Conservation (phyloP, 2,888 invertebrate species). For the Petrolisthes manimaculis region DNA sequence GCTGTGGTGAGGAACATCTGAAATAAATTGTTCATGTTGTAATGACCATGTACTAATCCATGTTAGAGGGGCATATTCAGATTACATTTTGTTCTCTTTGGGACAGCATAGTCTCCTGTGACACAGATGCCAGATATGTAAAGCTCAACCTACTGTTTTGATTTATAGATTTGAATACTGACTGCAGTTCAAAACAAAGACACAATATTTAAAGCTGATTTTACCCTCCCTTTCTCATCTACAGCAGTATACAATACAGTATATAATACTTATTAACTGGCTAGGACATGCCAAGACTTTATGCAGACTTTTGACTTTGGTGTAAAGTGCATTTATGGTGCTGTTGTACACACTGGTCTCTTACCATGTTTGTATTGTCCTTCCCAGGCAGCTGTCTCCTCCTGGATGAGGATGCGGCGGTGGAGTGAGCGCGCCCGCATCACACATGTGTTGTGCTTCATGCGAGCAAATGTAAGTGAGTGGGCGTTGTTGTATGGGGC, state of each 20-base stretch:
- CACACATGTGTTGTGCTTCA: constrained; percentile 94
- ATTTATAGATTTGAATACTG: too few species aligned
- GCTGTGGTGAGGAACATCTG: constrained; percentile 65
- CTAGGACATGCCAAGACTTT: not conserved
- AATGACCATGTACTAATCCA: not conserved
- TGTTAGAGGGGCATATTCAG: not conserved
- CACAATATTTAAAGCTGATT: too few species aligned
- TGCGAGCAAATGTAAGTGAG: constrained; percentile 88
- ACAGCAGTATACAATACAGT: too few species aligned
- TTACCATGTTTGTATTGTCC: constrained; percentile 63
- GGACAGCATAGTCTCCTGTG: too few species aligned
- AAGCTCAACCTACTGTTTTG: too few species aligned
- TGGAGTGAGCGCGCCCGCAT: constrained; percentile 90
- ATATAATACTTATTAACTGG: too few species aligned
- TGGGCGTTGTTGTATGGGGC: constrained; percentile 93
- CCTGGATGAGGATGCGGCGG: constrained; percentile 77
- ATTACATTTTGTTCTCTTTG: not conserved
- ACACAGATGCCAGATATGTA: too few species aligned
- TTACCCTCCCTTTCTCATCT: too few species aligned
- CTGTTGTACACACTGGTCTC: not conserved
- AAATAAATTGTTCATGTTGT: not conserved
- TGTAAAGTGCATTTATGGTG: not conserved
- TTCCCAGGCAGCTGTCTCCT: constrained; percentile 66
- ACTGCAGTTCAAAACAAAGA: too few species aligned
- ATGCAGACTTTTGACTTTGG: not conserved